Evolutionary conservation across 1,140 invertebrate genomes (phyloP).

Genomic region (Brachionus sp.): DNA sequence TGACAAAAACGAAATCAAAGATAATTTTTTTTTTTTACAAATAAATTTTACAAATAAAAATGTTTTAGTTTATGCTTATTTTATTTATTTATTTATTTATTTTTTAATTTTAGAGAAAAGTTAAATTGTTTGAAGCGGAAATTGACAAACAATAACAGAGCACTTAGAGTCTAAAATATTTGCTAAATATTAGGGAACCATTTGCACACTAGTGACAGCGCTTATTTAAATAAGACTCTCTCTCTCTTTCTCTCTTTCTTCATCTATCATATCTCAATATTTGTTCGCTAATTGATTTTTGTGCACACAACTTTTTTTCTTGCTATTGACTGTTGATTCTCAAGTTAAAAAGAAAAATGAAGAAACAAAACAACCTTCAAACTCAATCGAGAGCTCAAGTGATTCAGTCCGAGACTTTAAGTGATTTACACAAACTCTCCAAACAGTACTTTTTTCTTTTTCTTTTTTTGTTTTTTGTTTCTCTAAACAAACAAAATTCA

Average conservation of each 20-base stretch:
- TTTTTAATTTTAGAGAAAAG: neutral
- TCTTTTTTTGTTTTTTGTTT: neutral
- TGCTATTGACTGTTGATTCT: neutral
- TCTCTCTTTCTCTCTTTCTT: neutral
- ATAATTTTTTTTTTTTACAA: no score
- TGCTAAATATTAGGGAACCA: neutral
- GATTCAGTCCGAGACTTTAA: neutral
- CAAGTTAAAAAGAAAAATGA: no score
- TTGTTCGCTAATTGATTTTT: neutral
- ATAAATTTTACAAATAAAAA: no score
- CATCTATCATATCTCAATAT: slow-evolving; percentile 25
- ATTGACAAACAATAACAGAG: neutral
- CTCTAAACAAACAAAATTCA: neutral
- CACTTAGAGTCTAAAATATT: neutral
- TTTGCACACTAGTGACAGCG: slow-evolving; percentile 4
- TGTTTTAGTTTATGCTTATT: no score
- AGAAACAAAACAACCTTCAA: neutral
- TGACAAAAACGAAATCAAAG: no score
- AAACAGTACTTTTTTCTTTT: neutral
- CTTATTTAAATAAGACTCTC: neutral
- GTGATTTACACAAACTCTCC: neutral
- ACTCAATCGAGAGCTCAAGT: neutral
- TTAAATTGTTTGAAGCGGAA: neutral
- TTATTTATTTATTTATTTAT: no score
- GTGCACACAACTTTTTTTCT: neutral